phyloP scores from a whole-genome alignment of 2,888 invertebrate genomes.

The Cheilosia scutellata region DNA sequence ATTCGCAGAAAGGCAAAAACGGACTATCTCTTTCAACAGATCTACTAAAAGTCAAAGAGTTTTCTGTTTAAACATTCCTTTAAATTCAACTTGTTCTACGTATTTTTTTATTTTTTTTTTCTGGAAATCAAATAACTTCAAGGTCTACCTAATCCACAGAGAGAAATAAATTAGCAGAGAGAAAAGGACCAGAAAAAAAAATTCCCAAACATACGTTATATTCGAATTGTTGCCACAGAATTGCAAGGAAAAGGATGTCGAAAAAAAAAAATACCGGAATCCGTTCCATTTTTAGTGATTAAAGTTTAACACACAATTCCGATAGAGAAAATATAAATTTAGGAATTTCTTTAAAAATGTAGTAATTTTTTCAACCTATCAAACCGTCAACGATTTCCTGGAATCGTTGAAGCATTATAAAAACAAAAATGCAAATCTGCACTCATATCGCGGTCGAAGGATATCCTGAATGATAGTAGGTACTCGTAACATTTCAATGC shows the following conservation, averaged over 20 bases:
- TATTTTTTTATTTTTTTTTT: not conserved
- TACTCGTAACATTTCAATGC: constrained; percentile 47
- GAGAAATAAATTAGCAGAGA: constrained; percentile 32
- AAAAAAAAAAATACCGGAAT: not conserved
- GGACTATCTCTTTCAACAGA: constrained; percentile 14
- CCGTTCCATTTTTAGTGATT: constrained; percentile 8
- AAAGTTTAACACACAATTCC: not conserved
- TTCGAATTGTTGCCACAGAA: constrained; percentile 19
- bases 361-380: not conserved
- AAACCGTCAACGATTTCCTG: not conserved
- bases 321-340: not conserved
- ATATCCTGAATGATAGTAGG: constrained; percentile 54
- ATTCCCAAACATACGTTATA: not conserved
- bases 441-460: constrained; percentile 13
- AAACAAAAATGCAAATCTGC: constrained; percentile 1
- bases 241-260: not conserved
- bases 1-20: not conserved
- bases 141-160: constrained; percentile 24
- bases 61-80: constrained; percentile 27
- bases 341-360: no score
- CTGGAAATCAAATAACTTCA: constrained; percentile 21
- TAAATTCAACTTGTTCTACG: constrained; percentile 1
- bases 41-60: constrained; percentile 10
- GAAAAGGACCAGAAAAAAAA: not conserved
- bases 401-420: constrained; percentile 1